phyloP scores from a whole-genome alignment of 2,113 vertebrate species.

The Alces alces region DNA sequence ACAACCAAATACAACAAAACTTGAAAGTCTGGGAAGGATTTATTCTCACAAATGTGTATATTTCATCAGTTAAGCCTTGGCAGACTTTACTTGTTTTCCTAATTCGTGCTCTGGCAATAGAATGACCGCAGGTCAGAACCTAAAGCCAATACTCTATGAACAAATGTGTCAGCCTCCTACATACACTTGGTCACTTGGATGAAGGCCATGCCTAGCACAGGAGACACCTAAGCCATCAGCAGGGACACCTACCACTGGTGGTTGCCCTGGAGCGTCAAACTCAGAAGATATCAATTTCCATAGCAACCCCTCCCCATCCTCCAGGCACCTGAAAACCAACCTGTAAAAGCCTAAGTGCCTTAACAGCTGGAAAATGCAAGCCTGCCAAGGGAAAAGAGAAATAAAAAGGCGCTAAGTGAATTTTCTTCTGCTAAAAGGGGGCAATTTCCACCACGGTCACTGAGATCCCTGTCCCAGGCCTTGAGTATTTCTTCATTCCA shows the following conservation, averaged over 20 bases:
- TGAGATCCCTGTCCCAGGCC: neutral
- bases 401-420: slow-evolving; percentile 47
- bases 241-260: neutral
- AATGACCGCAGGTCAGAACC: neutral
- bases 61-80: neutral
- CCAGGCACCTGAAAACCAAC: slow-evolving; percentile 22
- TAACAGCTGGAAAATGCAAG: slow-evolving; percentile 59
- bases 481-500: slow-evolving; percentile 18
- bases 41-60: neutral
- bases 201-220: neutral
- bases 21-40: neutral
- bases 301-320: slow-evolving; percentile 6
- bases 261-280: neutral
- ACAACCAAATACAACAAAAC: neutral
- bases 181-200: neutral
- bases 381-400: neutral
- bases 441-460: slow-evolving; percentile 36
- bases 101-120: neutral
- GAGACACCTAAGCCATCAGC: neutral
- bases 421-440: slow-evolving; percentile 36
- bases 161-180: neutral
- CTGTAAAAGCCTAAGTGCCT: neutral
- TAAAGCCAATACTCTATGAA: neutral
- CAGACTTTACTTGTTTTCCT: neutral
- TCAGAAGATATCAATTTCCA: slow-evolving; percentile 54